phyloP scores from a whole-genome alignment of 2,888 invertebrate genomes.

The Carterocephalus palaemon region DNA sequence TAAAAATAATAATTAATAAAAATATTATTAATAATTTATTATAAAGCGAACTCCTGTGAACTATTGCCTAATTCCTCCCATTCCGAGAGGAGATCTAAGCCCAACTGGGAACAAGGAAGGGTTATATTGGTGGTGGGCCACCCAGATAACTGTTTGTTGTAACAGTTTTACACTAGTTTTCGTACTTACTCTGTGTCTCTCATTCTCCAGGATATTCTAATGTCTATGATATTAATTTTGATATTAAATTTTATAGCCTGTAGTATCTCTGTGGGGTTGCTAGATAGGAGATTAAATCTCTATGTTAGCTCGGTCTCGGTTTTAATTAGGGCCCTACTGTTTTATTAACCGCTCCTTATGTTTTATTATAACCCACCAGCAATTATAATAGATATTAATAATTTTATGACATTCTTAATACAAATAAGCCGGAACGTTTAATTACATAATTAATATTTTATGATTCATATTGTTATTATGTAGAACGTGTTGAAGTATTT shows the following conservation, averaged over 20 bases:
- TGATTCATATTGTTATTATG: not conserved
- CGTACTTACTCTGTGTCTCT: too few species aligned
- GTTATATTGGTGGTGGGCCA: too few species aligned
- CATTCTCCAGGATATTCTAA: too few species aligned
- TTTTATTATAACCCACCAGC: conserved; percentile 12
- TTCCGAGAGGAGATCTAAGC: too few species aligned
- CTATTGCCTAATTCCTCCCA: too few species aligned
- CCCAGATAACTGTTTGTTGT: too few species aligned
- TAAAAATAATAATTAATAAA: too few species aligned
- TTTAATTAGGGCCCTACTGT: conserved; percentile 23
- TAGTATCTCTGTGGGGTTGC: conserved; percentile 16
- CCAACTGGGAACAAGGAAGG: too few species aligned
- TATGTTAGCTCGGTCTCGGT: conserved; percentile 12
- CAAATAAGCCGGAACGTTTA: conserved; percentile 14
- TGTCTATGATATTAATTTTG: conserved; percentile 15
- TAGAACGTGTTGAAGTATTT: conserved; percentile 5
- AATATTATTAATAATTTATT: too few species aligned
- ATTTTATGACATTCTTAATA: conserved; percentile 20
- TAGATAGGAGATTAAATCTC: conserved; percentile 17
- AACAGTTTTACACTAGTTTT: too few species aligned
- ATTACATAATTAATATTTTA: conserved; percentile 22
- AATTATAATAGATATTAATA: conserved; percentile 21
- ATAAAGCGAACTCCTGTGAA: too few species aligned
- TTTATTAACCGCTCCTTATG: conserved; percentile 15
- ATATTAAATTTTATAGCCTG: conserved; percentile 14